Base-by-base conservation (phyloP, 1,140 invertebrate genomes). In the Papilio polytes region DNA sequence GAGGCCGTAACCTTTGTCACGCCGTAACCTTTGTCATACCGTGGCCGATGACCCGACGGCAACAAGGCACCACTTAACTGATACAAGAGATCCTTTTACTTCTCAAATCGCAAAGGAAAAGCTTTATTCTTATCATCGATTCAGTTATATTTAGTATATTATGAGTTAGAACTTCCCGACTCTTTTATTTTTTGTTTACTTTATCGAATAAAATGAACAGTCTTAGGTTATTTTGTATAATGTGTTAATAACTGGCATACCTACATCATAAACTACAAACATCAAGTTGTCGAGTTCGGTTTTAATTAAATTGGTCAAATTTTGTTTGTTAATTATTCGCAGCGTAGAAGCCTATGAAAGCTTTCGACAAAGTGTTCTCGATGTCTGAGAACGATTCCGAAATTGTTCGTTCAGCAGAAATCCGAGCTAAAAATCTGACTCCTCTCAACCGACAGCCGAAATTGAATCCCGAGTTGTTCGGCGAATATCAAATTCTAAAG, bases 401-500 rank as follows among this genome's bases (percentile, higher is more conserved):
- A 70, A 70, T 70, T 70, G 63, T 70, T 31, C 63, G 63, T 31
- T 70, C 26, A 70, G 26, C 15, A 15, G 63, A 70, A 70, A 70
- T 70, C 63, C 26, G 63, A 70, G 63, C 63, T 70, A 70, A 70
- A 70, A 70, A 70, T 70, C 13, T 70, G 63, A 70, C 63, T 70
- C 63, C 63, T 31, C 63, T 70, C 26, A 31, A 70, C 63, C 63
- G 63, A 31, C 63, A 70, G 63, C 63, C 63, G 20, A 76, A 76
- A 76, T 76, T 76, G 74, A 76, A 76, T 76, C 74, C 41, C 41
- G 46, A 51, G 74, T 76, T 51, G 18, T 22, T 76, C 46, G 74
- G 46, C 74, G 74, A 76, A 76, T 76, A 76, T 76, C 74, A 76
- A 76, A 76, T 76, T 76, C 74, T 76, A 76, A 48, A 51, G 74